Percentiles rank a stretch among this genome's conserved stretches.
Evolutionary conservation across 2,113 vertebrate genomes (phyloP).

Genomic region (Dromiciops gliroides): DNA sequence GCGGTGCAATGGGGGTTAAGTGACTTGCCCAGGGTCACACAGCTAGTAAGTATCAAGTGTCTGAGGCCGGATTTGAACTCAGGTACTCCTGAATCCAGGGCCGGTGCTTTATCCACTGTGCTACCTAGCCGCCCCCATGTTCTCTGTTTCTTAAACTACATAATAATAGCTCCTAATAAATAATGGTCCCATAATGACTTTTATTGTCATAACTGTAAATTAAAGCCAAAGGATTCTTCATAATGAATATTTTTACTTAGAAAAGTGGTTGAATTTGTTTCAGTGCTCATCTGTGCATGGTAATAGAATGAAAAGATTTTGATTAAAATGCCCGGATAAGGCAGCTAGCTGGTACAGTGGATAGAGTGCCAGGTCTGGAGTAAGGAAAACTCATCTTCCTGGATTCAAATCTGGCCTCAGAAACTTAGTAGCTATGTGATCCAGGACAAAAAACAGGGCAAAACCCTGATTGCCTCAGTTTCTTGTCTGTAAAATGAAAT

Average conservation of each 20-base stretch:
- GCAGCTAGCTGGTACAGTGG: background rate
- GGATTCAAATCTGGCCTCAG: background rate
- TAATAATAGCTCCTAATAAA: background rate
- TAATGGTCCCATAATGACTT: conserved; percentile 19
- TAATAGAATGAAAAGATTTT: background rate
- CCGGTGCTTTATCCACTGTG: too few species aligned
- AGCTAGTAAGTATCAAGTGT: too few species aligned
- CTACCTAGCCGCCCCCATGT: too few species aligned
- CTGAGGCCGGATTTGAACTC: too few species aligned
- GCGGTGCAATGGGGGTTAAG: too few species aligned
- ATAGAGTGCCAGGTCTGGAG: background rate
- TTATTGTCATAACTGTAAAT: background rate
- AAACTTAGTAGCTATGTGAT: background rate
- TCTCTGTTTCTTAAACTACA: background rate
- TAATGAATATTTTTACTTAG: conserved; percentile 10
- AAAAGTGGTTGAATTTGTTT: conserved; percentile 18
- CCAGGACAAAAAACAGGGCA: too few species aligned
- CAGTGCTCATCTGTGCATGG: background rate
- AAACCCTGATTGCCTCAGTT: background rate
- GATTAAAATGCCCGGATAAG: too few species aligned
- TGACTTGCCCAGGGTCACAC: too few species aligned
- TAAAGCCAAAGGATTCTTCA: background rate
- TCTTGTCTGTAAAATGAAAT: background rate
- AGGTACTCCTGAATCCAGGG: too few species aligned
- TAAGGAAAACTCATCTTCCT: background rate